Evolutionary conservation across 2,113 vertebrate genomes (phyloP).

Genomic region (Phodopus roborovskii): DNA sequence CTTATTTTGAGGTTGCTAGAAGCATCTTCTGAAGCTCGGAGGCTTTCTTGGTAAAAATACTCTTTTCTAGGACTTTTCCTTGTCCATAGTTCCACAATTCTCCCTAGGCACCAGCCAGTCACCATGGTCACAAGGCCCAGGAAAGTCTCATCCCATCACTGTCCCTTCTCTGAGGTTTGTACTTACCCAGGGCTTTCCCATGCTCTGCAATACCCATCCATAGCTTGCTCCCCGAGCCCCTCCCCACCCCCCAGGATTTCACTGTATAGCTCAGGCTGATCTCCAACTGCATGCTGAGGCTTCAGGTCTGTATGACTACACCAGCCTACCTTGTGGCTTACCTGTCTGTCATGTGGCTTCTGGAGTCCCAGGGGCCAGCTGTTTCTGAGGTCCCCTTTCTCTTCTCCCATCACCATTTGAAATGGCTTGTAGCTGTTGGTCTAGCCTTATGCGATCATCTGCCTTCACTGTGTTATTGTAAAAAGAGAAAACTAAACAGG

Average conservation of each 20-base stretch:
- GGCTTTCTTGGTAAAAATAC: not conserved
- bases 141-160: not conserved
- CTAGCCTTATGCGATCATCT: constrained; percentile 6
- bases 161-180: not conserved
- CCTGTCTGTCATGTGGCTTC: not conserved
- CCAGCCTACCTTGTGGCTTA: no score
- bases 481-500: not conserved
- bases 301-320: not conserved
- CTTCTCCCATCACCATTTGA: constrained; percentile 58
- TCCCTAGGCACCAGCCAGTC: not conserved
- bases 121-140: fast-evolving
- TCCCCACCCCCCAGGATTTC: not conserved
- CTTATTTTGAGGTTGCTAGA: not conserved
- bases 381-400: not conserved
- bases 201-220: no score
- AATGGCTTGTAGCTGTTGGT: constrained; percentile 63
- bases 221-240: not conserved
- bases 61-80: not conserved
- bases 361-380: not conserved
- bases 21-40: not conserved
- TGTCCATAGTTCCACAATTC: not conserved
- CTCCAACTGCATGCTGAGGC: not conserved
- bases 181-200: not conserved
- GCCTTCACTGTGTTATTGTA: not conserved
- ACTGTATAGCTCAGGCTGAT: not conserved